These are phyloP conservation scores for Drosophila antonietae DNA, from an alignment of 2,888 invertebrate species.

Conservation along the genomic window DNA sequence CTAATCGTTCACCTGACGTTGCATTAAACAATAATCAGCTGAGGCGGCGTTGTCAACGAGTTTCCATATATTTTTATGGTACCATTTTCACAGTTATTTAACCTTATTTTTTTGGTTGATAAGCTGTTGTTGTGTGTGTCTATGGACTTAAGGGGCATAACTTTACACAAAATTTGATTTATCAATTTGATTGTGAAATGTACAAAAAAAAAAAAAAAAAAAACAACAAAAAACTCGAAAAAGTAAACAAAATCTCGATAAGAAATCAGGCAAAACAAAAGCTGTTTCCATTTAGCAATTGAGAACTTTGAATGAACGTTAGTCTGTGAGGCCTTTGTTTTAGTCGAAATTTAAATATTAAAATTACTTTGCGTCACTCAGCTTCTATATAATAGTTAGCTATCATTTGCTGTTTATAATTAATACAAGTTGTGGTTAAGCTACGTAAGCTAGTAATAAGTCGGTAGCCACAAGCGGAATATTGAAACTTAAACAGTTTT, in stretches of 20 bases:
- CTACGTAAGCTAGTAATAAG: not conserved
- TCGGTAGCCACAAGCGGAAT: constrained; percentile 5
- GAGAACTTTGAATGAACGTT: not conserved
- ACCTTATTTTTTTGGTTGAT: not conserved
- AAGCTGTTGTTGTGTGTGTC: not conserved
- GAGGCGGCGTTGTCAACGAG: not conserved
- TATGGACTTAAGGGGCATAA: constrained; percentile 1
- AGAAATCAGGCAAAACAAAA: constrained; percentile 26
- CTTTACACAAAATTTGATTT: constrained; percentile 1
- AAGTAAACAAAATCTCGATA: constrained; percentile 36
- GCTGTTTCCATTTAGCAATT: not conserved
- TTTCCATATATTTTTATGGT: constrained; percentile 1
- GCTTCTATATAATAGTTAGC: not conserved
- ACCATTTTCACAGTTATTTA: not conserved
- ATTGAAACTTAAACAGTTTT: not conserved
- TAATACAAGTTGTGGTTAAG: constrained; percentile 12
- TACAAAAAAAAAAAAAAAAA: constrained; percentile 23
- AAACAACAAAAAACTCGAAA: not conserved
- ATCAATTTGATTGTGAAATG: constrained; percentile 49
- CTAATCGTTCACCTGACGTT: not conserved
- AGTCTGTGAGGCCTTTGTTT: not conserved
- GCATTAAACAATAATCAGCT: constrained; percentile 7
- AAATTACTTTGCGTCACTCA: not conserved
- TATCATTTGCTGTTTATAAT: constrained; percentile 30
- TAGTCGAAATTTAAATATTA: not conserved